Evolutionary conservation across 2,888 invertebrate species (phyloP).

Genomic region (Adelognathus sp.): DNA sequence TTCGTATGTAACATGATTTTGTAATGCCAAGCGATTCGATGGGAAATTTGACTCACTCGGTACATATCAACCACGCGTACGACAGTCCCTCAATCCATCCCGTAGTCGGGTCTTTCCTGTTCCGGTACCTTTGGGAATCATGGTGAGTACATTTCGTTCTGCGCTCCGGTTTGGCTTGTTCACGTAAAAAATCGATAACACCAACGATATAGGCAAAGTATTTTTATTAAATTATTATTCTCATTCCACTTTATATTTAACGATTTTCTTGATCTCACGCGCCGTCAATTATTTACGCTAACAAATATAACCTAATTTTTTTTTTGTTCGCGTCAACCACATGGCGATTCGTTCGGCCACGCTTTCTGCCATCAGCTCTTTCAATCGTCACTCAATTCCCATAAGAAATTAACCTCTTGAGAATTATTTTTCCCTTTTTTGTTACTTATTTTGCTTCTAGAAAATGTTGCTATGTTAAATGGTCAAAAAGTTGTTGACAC

Average conservation of each 20-base stretch:
- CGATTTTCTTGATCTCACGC: not conserved
- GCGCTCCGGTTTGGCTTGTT: conserved; percentile 50
- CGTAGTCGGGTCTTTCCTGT: conserved; percentile 68
- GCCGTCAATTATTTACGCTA: not conserved
- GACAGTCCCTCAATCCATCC: conserved; percentile 46
- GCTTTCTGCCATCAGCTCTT: conserved; percentile 26
- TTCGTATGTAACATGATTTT: not conserved
- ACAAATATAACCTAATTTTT: conserved; percentile 58
- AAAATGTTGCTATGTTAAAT: not conserved
- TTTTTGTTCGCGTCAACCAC: conserved; percentile 55
- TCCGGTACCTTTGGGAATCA: conserved; percentile 74
- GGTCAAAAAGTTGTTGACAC: not conserved
- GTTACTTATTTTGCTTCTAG: not conserved
- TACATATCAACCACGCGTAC: not conserved
- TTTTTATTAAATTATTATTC: not conserved
- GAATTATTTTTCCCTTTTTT: not conserved
- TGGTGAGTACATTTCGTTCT: conserved; percentile 69
- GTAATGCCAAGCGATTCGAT: not conserved
- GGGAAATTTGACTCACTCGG: conserved; percentile 36
- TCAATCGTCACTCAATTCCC: not conserved
- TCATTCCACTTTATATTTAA: not conserved
- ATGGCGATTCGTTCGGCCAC: conserved; percentile 55
- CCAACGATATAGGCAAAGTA: conserved; percentile 15
- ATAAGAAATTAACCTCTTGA: not conserved
- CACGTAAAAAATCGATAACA: conserved; percentile 36